Evolutionary conservation across 2,888 invertebrate genomes (phyloP).

Genomic region (Idaea biselata): DNA sequence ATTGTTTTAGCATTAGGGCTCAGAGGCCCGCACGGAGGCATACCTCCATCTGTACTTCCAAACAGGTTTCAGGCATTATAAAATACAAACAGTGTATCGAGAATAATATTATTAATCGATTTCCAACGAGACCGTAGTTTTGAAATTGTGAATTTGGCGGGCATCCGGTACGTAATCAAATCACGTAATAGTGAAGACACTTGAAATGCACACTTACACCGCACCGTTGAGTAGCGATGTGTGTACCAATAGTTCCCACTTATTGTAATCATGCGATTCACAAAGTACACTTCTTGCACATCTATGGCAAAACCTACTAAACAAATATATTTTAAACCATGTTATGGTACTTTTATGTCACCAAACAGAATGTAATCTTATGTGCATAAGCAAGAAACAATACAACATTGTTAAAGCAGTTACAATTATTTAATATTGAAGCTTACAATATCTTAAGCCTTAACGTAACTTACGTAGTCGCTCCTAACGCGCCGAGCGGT

Average conservation of each 20-base stretch:
- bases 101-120: no score
- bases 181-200: constrained; percentile 40
- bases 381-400: constrained; percentile 15
- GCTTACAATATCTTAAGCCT: not conserved
- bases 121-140: no score
- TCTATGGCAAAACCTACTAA: constrained; percentile 46
- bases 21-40: no score
- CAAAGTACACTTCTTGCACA: constrained; percentile 43
- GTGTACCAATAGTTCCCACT: constrained; percentile 56
- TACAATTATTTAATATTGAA: not conserved
- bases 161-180: not conserved
- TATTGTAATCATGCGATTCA: constrained; percentile 36
- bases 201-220: constrained; percentile 64
- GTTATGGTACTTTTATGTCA: not conserved
- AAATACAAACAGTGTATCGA: no score
- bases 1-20: no score
- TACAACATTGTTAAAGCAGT: constrained; percentile 5
- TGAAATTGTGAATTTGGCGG: no score
- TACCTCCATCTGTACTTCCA: no score
- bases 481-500: constrained; percentile 61
- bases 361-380: not conserved
- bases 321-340: constrained; percentile 22
- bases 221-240: constrained; percentile 50
- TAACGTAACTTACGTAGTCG: constrained; percentile 52
- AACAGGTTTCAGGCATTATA: no score